These are phyloP conservation scores for Cyprinus carpio DNA, from an alignment of 2,113 vertebrate species.

Conservation along the genomic window DNA sequence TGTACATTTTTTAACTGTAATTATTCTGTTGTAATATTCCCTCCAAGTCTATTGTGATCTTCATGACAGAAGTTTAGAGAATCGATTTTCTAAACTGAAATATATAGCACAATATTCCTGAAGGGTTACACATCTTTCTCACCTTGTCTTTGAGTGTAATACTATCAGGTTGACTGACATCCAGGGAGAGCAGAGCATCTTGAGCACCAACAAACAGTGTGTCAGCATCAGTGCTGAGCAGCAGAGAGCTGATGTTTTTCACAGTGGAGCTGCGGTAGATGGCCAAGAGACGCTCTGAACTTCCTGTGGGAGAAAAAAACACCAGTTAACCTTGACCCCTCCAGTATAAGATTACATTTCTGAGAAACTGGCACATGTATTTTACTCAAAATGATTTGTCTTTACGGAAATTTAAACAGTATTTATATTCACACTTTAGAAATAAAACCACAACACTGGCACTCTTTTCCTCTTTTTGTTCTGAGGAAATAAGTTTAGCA, in stretches of 20 bases:
- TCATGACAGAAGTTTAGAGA: not conserved
- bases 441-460: not conserved
- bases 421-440: not conserved
- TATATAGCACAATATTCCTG: not conserved
- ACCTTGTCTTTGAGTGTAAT: conserved; percentile 66
- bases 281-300: conserved; percentile 48
- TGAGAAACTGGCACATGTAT: not conserved
- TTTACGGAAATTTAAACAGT: too few species aligned
- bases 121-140: not conserved
- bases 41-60: too few species aligned
- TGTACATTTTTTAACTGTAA: too few species aligned
- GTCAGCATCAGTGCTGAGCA: conserved; percentile 65
- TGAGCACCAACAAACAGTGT: conserved; percentile 71
- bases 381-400: not conserved
- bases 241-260: conserved; percentile 62
- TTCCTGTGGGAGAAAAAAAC: conserved; percentile 52
- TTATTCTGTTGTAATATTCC: too few species aligned
- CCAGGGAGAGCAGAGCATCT: conserved; percentile 67
- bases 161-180: conserved; percentile 60
- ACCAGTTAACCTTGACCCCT: not conserved
- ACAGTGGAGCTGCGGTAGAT: conserved; percentile 44
- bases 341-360: too few species aligned
- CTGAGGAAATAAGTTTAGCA: conserved; percentile 18
- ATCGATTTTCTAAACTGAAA: not conserved
- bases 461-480: not conserved